Percentiles rank a stretch among this genome's conserved stretches.
Evolutionary conservation across 2,113 vertebrate genomes (phyloP).

Genomic region (Anser brachyrhynchus): DNA sequence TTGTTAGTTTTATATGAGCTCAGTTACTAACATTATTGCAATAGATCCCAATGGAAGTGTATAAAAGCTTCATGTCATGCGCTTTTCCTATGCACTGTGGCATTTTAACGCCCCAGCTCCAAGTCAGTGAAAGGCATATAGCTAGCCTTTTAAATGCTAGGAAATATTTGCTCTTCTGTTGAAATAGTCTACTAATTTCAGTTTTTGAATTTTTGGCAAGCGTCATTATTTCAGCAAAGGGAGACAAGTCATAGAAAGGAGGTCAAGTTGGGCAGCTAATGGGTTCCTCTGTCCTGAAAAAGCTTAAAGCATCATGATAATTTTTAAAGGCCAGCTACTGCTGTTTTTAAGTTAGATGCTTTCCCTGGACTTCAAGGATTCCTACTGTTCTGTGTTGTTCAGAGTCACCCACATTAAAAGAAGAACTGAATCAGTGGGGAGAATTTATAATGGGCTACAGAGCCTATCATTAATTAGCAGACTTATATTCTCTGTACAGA

Average conservation of each 20-base stretch:
- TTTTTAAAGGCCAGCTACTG: background rate
- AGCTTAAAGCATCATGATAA: background rate
- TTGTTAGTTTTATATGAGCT: background rate
- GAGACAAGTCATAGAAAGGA: background rate
- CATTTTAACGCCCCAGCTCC: background rate
- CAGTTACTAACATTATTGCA: background rate
- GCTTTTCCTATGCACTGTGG: background rate
- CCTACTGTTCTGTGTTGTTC: background rate
- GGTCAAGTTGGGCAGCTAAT: background rate
- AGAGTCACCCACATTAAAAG: background rate
- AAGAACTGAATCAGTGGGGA: background rate
- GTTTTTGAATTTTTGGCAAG: background rate
- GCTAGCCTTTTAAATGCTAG: background rate
- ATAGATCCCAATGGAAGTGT: background rate
- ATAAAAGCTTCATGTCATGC: background rate
- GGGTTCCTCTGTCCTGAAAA: background rate
- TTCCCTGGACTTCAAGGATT: background rate
- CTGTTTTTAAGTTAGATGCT: background rate
- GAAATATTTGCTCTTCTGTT: background rate
- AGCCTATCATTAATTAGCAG: background rate
- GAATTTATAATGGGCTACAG: background rate
- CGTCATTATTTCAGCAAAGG: background rate
- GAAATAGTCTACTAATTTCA: background rate
- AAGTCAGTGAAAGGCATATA: background rate
- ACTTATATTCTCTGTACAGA: background rate